Conservation (phyloP, 2,888 invertebrate species). For the Palloptera scutellata region DNA sequence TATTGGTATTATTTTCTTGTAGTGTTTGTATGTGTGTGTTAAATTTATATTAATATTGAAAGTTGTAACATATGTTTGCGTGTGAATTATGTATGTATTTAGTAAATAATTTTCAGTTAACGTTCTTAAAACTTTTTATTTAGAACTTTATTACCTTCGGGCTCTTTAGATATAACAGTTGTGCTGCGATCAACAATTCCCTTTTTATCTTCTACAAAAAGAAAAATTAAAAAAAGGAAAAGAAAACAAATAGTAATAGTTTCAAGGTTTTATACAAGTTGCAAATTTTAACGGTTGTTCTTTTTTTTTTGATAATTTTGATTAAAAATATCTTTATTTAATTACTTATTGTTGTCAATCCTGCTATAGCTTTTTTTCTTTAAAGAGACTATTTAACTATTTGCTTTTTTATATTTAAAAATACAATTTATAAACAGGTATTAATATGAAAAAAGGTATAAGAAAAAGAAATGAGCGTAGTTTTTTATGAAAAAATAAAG, state of each 20-base stretch:
- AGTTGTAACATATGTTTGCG: background rate
- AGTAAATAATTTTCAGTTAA: background rate
- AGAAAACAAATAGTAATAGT: constrained; percentile 24
- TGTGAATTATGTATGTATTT: background rate
- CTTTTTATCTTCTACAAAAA: constrained; percentile 37
- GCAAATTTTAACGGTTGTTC: background rate
- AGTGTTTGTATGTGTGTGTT: too few relatives aligned
- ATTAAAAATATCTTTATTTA: too few relatives aligned
- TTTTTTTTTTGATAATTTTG: too few relatives aligned
- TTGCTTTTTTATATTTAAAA: background rate
- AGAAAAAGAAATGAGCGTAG: too few relatives aligned
- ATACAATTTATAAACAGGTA: background rate
- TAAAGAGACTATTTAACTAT: background rate
- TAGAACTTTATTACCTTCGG: constrained; percentile 33
- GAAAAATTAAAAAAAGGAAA: constrained; percentile 32
- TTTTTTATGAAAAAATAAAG: too few relatives aligned
- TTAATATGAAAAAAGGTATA: background rate
- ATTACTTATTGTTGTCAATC: too few relatives aligned
- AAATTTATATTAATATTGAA: too few relatives aligned
- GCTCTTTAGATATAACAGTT: constrained; percentile 37
- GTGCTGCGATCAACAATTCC: constrained; percentile 37
- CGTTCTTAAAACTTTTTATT: background rate
- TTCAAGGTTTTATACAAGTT: background rate
- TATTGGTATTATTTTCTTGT: too few relatives aligned
- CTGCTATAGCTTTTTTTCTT: background rate